Evolutionary conservation across 2,888 invertebrate species (phyloP), one percentile per base, ranked within the genome.

Genomic region (Protophormia terraenovae): DNA sequence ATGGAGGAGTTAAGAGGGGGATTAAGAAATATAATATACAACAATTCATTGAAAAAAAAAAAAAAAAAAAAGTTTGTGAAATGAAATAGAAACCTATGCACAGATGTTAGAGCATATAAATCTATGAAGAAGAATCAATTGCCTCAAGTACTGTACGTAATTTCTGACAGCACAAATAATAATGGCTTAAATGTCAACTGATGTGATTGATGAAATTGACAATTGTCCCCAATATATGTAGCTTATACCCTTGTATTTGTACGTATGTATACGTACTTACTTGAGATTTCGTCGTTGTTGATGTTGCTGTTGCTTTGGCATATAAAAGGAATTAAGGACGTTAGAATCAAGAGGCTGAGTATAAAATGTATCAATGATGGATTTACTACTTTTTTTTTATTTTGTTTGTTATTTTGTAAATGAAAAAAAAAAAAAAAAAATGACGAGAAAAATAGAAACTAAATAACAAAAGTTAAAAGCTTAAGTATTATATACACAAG

Each of bases 141-240:
- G 85, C 85, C 79, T 71, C 85, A 82, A 86, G 86, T 77, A 73
- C 41, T 75, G 64, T 80, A 78, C 77, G 77, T 86, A 86, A 83
- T 83, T 81, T 83, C 77, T 86, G 85, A 84, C 80, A 86, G 83
- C 86, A 77, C 79, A 87, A 87, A 84, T 86, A 87, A 85, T 86
- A 86, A 87, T 86, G 85, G 86, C 87, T 87, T 85, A 87, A 84
- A 87, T 84, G 87, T 87, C 87, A 87, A 82, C 82, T 82, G 75
- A 82, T 83, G 86, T 87, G 87, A 87, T 86, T 87, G 87, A 87
- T 87, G 87, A 86, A 85, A 86, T 86, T 87, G 87, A 87, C 87
- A 87, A 86, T 87, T 87, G 85, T 77, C 81, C 71, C 75, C 62
- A 69, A 73, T 60, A 72, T 3, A n/a, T n/a, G n/a, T n/a, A 14